Evolutionary conservation across 92 coral and sea anemone species (phyloP), one percentile per base, ranked within the genome.

Genomic region (Bergia puertoricense): DNA sequence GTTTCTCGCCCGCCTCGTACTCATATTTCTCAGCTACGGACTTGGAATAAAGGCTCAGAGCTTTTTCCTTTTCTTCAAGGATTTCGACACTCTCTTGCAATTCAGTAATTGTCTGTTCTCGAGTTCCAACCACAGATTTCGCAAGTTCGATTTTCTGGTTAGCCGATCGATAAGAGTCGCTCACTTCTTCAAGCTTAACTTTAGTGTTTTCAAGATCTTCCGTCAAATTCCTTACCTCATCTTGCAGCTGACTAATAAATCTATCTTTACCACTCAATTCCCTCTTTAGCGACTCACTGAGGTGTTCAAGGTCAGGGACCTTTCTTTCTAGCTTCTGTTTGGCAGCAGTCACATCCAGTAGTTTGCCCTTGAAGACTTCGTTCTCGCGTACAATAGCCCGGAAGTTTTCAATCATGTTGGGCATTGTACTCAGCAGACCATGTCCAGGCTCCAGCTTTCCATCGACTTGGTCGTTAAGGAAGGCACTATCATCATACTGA

Each of bases 381-480:
- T 95, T 95, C 71, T 95, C 98, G 6, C 88, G 94, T 5, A 95
- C 96, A 23, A 95, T 94, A 36, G 96, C 92, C 43, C 96, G 89
- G 90, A 95, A 93, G 44, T 93, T 95, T 85, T 93, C 96, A 30
- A 95, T 89, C 96, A 95, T 92, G n/a, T 86, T 92, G 40, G 98
- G 98, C 96, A 95, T 95, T 74, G 94, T 95, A 90, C 93, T 90
- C 1, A 95, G 91, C 13, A 95, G 81, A 0, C 92, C 94, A 18
- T 77, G 44, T 42, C 90, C 95, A 41, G 93, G 89, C 6, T n/a
- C 36, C 42, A 74, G 66, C 51, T 92, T 89, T 40, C 90, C 48
- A 39, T 92, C 92, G 41, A 93, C 91, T 4, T 93, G 91, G 65
- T 91, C 93, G 38, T 57, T 38, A 8, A 80, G 81, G 23, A 77